phyloP scores from a whole-genome alignment of 1,140 invertebrate species.

The Fragariocoptes setiger region DNA sequence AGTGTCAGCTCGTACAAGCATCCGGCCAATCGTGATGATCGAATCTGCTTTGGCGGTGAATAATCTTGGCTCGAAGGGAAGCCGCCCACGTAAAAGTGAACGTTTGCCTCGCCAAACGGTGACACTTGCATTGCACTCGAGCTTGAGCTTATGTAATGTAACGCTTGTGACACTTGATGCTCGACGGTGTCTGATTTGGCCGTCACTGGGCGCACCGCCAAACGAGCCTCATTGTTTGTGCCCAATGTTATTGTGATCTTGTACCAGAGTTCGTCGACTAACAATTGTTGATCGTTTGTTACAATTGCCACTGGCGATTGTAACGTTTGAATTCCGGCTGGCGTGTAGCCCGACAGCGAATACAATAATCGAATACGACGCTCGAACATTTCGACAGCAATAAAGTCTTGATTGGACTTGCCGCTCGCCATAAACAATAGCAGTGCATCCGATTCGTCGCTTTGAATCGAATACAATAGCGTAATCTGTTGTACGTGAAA shows the following conservation, averaged over 20 bases:
- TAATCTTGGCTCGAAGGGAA: slow-evolving; percentile 9
- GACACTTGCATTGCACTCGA: background rate
- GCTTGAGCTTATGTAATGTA: background rate
- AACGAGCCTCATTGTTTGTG: background rate
- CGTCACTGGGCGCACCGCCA: background rate
- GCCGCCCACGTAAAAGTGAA: slow-evolving; percentile 14
- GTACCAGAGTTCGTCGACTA: slow-evolving; percentile 34
- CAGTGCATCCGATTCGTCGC: slow-evolving; percentile 25
- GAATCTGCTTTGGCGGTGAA: slow-evolving; percentile 15
- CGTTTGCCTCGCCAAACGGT: slow-evolving; percentile 1
- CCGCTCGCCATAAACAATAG: slow-evolving; percentile 29
- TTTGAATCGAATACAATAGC: slow-evolving; percentile 29
- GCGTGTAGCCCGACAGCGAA: slow-evolving; percentile 30
- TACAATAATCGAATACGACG: slow-evolving; percentile 36
- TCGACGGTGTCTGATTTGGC: background rate
- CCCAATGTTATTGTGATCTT: slow-evolving; percentile 24
- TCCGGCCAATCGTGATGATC: slow-evolving; percentile 21
- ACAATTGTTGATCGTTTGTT: slow-evolving; percentile 22
- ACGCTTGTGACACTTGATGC: background rate
- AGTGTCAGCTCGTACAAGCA: slow-evolving; percentile 42
- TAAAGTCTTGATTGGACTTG: slow-evolving; percentile 27
- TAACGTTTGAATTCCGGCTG: slow-evolving; percentile 20
- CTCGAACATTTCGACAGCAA: slow-evolving; percentile 42
- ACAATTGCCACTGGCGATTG: slow-evolving; percentile 24
- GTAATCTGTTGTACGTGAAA: slow-evolving; percentile 30